Percentiles rank a stretch among this genome's conserved stretches.
Evolutionary conservation across 1,140 invertebrate genomes (phyloP).

Genomic region (Geopemphigus sp.): DNA sequence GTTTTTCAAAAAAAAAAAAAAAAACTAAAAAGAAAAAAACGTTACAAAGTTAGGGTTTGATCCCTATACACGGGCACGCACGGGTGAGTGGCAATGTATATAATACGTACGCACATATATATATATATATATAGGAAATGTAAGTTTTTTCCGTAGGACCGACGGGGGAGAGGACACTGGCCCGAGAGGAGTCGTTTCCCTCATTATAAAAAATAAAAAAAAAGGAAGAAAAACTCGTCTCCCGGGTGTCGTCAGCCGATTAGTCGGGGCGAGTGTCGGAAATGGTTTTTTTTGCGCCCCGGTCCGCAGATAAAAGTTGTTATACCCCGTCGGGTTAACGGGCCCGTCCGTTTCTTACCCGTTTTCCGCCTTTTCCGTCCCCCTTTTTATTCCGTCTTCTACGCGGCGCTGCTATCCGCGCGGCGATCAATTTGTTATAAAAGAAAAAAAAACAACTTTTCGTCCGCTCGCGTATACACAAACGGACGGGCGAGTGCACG

Average conservation of each 20-base stretch:
- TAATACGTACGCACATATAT: not conserved
- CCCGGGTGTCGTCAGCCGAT: slow-evolving; percentile 49
- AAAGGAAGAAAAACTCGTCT: slow-evolving; percentile 17
- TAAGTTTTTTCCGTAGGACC: slow-evolving; percentile 4
- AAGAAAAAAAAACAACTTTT: slow-evolving; percentile 13
- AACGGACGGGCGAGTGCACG: not conserved
- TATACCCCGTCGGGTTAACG: slow-evolving; percentile 20
- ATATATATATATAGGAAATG: not conserved
- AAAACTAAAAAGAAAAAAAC: slow-evolving; percentile 15
- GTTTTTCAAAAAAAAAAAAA: slow-evolving; percentile 20
- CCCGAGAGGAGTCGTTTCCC: slow-evolving; percentile 41
- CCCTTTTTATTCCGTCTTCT: not conserved
- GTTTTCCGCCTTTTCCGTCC: not conserved
- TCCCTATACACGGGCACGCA: not conserved
- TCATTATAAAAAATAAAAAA: slow-evolving; percentile 49
- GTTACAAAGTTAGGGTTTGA: slow-evolving; percentile 44
- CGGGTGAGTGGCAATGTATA: too few relatives aligned
- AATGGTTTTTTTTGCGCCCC: slow-evolving; percentile 24
- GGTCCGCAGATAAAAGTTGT: slow-evolving; percentile 43
- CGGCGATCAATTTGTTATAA: slow-evolving; percentile 37
- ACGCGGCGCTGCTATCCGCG: too few relatives aligned
- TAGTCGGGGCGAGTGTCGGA: slow-evolving; percentile 38
- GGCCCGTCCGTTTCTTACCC: not conserved
- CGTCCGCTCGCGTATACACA: not conserved
- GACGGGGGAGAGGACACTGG: not conserved